Evolutionary conservation across 2,888 invertebrate species (phyloP).

Genomic region (Loripinus fragilis): DNA sequence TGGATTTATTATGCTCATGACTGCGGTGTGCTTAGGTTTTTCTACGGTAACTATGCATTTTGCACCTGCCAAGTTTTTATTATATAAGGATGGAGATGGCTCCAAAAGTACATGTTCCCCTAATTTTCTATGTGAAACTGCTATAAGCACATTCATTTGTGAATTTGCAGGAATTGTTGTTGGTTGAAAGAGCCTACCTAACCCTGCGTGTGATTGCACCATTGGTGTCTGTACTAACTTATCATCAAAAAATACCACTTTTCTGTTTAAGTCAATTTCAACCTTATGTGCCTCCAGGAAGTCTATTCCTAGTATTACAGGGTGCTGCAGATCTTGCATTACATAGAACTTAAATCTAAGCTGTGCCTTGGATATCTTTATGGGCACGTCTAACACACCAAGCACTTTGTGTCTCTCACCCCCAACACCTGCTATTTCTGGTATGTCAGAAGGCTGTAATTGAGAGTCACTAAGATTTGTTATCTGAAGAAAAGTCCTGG

Average conservation of each 20-base stretch:
- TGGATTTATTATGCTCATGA: conserved; percentile 21
- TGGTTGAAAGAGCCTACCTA: background rate
- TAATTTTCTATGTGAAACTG: background rate
- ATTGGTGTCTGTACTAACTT: background rate
- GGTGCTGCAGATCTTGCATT: background rate
- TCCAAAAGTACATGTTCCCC: conserved; percentile 28
- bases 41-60: conserved; percentile 15
- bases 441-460: background rate
- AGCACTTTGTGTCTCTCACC: conserved; percentile 5
- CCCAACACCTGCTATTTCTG: conserved; percentile 11
- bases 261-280: background rate
- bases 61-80: conserved; percentile 15
- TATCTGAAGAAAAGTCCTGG: background rate
- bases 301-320: conserved; percentile 8
- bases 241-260: background rate
- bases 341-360: background rate
- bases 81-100: conserved; percentile 10
- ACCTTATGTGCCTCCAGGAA: background rate
- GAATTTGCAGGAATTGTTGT: background rate
- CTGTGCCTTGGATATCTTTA: background rate
- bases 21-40: conserved; percentile 4
- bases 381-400: background rate
- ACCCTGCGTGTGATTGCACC: background rate
- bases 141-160: background rate
- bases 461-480: background rate